Base-by-base conservation (phyloP, 2,113 vertebrate genomes). In the Podilymbus podiceps region DNA sequence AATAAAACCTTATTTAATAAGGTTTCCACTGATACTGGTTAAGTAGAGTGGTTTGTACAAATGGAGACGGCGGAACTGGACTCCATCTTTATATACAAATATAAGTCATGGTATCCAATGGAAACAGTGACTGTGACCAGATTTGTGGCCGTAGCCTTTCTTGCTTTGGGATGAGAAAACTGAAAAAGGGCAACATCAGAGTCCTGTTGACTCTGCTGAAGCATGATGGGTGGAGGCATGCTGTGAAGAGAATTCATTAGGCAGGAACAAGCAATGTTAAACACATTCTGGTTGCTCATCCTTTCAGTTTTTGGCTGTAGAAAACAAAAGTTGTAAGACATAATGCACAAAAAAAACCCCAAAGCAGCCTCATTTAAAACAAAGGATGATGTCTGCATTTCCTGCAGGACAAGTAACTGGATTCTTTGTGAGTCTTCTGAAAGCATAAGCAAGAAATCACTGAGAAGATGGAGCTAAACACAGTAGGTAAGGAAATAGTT, bases 181-280 rank as follows among this genome's bases (percentile, higher is more conserved):
- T 59, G 69, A 42, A 73, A 62, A 11, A 85, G 14, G 46, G 20
- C 31, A 95, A 78, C 55, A 16, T 8, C 11, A 55, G 74, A 92
- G 73, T 31, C 23, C 35, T 13, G 2, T 4, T 33, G 15, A 42
- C 24, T 49, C 73, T 64, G 68, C 66, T 89, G 50, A 75, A 52
- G 46, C 52, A 30, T 14, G 49, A 44, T 4, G 59, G 40, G 47
- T 79, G 42, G 40, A 77, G 66, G 71, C 69, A 47, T 66, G 62
- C 96, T 98, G 96, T 52, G 96, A 97, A 88, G 56, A 94, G 95
- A 96, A 94, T 15, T 87, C 28, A 42, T 90, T 62, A 92, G 82
- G 53, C 46, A 78, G 69, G 38, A 76, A 90, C 53, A 82, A 92
- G 33, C 42, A 49, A 80, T 20, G 8, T 28, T 28, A 78, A 78